phyloP scores from a whole-genome alignment of 2,113 vertebrate genomes.

The Mormyrus lacerda region DNA sequence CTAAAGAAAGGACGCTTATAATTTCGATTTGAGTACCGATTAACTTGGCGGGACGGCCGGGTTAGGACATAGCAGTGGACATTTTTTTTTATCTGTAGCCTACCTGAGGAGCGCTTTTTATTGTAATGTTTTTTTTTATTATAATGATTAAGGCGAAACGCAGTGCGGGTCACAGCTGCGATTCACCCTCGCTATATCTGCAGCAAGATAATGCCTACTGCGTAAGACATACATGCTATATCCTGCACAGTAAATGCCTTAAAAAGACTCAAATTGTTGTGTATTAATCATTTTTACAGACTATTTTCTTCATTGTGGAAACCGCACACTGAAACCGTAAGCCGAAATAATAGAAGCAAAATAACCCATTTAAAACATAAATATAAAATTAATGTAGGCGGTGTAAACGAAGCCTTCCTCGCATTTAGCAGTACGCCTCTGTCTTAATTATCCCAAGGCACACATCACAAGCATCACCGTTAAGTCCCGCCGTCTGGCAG shows the following conservation, averaged over 20 bases:
- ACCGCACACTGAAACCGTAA: neutral
- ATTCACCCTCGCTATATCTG: neutral
- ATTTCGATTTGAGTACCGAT: neutral
- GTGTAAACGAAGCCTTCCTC: conserved; percentile 38
- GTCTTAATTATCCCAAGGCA: conserved; percentile 67
- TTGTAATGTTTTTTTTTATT: neutral
- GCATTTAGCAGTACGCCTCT: conserved; percentile 60
- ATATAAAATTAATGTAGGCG: conserved; percentile 58
- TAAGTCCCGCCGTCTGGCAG: conserved; percentile 62
- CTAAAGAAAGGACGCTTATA: neutral
- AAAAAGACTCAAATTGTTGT: neutral
- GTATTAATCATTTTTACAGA: neutral
- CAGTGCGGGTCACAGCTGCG: neutral
- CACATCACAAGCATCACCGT: conserved; percentile 63
- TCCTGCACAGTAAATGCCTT: neutral
- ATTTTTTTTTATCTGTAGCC: neutral
- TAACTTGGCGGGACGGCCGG: neutral
- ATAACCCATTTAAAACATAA: conserved; percentile 49
- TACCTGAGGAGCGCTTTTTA: neutral
- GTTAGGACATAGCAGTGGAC: neutral
- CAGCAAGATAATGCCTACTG: neutral
- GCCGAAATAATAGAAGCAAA: neutral
- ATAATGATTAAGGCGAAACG: neutral
- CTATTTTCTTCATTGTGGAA: neutral
- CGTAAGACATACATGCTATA: neutral